Evolutionary conservation across 2,888 invertebrate species (phyloP), one percentile per base, ranked within the genome.

Genomic region (Phyto melanocephala): DNA sequence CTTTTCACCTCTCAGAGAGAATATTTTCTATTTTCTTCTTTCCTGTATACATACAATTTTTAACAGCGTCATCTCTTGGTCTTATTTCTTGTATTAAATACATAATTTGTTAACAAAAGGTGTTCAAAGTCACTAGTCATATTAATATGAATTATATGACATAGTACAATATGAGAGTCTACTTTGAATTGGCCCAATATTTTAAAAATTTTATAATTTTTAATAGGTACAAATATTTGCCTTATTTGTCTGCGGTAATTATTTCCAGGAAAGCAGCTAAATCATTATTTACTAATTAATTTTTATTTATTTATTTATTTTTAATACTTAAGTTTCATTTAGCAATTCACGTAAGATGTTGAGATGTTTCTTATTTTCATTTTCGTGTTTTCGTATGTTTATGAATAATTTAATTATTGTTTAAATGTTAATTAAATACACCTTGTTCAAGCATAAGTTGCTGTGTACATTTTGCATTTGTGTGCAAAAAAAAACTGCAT

Each of bases 381-480:
- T 54, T 68, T 72, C 77, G 68, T 63, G 54, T 45, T 60, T 68
- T 68, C 22, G 52, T 80, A 65, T 68, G 72, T 87, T 86, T 88
- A 88, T 88, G 89, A 88, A 89, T 89, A 89, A 89, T 89, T 89
- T 88, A 89, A 89, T 89, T 89, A 89, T 88, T 87, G 88, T 89
- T 89, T 89, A 88, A 89, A 89, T 89, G 89, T 89, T 89, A 89
- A 89, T 89, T 89, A 89, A n/a, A 89, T 88, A 87, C 89, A 88
- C 71, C 82, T 82, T 87, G 86, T 87, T 75, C 56, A 47, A 58
- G 45, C 37, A 24, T 56, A 65, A 65, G 75, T 67, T 75, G 37
- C 63, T 67, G 24, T 65, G 50, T 45, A 33, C 37, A 76, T 76
- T 78, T 60, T 80, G 80, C 50, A 76, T 70, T 68, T 79, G 78